phyloP scores from a whole-genome alignment of 2,113 vertebrate species.

The Columba livia region DNA sequence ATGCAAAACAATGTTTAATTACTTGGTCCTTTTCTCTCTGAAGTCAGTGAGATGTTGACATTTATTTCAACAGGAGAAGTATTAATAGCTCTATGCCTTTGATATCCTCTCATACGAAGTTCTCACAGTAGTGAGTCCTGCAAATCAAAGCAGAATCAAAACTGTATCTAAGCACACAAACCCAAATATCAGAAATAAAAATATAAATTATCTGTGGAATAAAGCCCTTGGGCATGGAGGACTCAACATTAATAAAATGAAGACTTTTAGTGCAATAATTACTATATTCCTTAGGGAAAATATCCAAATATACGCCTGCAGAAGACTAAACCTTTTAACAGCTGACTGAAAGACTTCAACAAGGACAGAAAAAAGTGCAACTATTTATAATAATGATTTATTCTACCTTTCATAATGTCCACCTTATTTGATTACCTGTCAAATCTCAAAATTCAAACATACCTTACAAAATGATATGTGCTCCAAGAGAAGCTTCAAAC shows the following conservation, averaged over 20 bases:
- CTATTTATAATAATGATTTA: not conserved
- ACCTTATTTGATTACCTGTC: not conserved
- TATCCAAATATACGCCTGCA: not conserved
- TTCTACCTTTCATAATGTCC: not conserved
- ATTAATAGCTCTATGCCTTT: not conserved
- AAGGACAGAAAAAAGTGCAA: not conserved
- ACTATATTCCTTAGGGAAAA: not conserved
- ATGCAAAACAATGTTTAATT: conserved; percentile 30
- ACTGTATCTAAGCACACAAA: not conserved
- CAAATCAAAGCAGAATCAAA: conserved; percentile 26
- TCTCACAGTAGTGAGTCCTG: not conserved
- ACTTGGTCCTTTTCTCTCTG: conserved; percentile 6
- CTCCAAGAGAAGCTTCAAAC: not conserved
- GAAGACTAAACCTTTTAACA: not conserved
- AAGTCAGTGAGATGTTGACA: not conserved
- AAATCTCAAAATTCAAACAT: not conserved
- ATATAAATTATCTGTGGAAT: not conserved
- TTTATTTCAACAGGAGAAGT: conserved; percentile 27
- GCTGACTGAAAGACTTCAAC: not conserved
- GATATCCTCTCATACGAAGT: not conserved
- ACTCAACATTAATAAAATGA: not conserved
- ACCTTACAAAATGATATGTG: not conserved
- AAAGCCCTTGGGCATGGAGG: not conserved
- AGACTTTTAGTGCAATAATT: not conserved
- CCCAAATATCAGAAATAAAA: not conserved